Evolutionary conservation across 2,113 vertebrate species (phyloP).

Genomic region (Zeus faber): DNA sequence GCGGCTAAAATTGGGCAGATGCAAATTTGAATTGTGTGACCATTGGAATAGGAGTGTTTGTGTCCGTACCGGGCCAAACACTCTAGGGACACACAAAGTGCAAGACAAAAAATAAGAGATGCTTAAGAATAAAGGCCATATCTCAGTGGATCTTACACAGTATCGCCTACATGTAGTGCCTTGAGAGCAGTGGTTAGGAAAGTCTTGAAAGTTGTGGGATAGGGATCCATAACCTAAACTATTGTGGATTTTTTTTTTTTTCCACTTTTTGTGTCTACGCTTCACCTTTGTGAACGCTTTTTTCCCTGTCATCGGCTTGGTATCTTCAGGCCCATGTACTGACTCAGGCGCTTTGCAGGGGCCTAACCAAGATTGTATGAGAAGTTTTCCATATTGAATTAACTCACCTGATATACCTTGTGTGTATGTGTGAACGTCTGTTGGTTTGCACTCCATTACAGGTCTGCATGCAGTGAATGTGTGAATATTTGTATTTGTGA

Average conservation of each 20-base stretch:
- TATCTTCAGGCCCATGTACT: constrained; percentile 54
- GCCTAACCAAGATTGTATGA: constrained; percentile 60
- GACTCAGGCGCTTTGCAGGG: constrained; percentile 65
- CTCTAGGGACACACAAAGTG: constrained; percentile 24
- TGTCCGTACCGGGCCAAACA: constrained; percentile 56
- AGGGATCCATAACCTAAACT: constrained; percentile 39
- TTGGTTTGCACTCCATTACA: constrained; percentile 60
- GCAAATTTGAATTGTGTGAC: constrained; percentile 47
- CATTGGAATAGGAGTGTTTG: constrained; percentile 35
- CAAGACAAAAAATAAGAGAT: constrained; percentile 22
- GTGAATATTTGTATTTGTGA: constrained; percentile 50
- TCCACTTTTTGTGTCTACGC: constrained; percentile 42
- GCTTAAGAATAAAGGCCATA: constrained; percentile 42
- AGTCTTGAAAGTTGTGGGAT: constrained; percentile 31
- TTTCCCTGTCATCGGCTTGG: constrained; percentile 51
- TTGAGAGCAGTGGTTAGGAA: constrained; percentile 57
- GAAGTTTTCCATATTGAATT: constrained; percentile 45
- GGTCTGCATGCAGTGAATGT: constrained; percentile 61
- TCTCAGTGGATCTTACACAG: constrained; percentile 55
- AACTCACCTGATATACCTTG: constrained; percentile 33
- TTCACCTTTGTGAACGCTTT: constrained; percentile 47
- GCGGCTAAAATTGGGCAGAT: constrained; percentile 32
- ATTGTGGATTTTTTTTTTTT: constrained; percentile 34
- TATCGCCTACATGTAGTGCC: constrained; percentile 66
- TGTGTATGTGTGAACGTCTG: constrained; percentile 8